A percentile compares a stretch with the other conserved stretches of the same genome.
phyloP scores from a whole-genome alignment of 1,140 invertebrate species.

The Drosophila equinoxialis region DNA sequence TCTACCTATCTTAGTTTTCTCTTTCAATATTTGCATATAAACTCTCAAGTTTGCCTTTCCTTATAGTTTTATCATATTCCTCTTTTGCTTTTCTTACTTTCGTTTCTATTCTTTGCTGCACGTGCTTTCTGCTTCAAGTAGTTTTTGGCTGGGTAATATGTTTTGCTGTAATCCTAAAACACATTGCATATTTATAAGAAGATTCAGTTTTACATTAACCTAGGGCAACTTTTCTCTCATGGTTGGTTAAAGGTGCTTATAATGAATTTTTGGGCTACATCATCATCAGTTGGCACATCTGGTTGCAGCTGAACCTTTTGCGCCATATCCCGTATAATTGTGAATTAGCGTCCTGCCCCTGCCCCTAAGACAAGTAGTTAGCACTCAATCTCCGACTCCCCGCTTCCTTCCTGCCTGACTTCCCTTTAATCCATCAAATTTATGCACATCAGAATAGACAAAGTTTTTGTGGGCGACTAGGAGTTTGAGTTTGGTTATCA shows the following conservation, averaged over 20 bases:
- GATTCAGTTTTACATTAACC: constrained; percentile 5
- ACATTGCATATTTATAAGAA: constrained; percentile 9
- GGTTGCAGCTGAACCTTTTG: constrained; percentile 1
- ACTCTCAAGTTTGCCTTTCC: neutral
- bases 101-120: neutral
- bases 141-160: neutral
- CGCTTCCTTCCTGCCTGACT: neutral
- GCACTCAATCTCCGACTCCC: neutral
- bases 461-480: constrained; percentile 39
- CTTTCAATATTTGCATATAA: neutral
- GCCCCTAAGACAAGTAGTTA: constrained; percentile 5
- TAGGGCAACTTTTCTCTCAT: constrained; percentile 4
- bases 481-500: neutral
- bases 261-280: constrained; percentile 6
- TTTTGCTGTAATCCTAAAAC: neutral
- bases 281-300: neutral
- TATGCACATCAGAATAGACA: constrained; percentile 36
- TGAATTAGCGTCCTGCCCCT: constrained; percentile 35
- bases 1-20: neutral
- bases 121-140: constrained; percentile 1
- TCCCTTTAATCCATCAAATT: constrained; percentile 13
- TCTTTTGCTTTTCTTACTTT: neutral
- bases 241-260: constrained; percentile 1
- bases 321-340: constrained; percentile 46
- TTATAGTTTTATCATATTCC: neutral